These are phyloP conservation scores for Galerucella nymphaeae DNA, from an alignment of 2,888 invertebrate genomes.

Conservation along the genomic window DNA sequence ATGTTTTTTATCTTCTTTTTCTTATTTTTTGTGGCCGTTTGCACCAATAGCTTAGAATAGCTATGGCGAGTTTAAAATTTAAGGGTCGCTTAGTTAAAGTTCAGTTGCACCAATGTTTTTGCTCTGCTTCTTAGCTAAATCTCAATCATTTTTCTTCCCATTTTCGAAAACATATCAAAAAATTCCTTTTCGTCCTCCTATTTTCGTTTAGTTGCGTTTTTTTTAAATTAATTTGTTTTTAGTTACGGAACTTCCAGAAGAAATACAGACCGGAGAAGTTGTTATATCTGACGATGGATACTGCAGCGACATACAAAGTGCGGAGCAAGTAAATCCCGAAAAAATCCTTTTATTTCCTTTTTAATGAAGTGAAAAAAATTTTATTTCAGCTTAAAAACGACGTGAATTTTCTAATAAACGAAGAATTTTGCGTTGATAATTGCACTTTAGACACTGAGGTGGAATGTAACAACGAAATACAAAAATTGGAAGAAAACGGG, in stretches of 20 bases:
- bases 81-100: no score
- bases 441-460: constrained; percentile 45
- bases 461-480: constrained; percentile 45
- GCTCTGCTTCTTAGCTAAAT: no score
- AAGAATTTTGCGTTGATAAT: constrained; percentile 46
- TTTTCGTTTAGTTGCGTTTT: no score
- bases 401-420: constrained; percentile 43
- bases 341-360: background rate
- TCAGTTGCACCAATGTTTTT: no score
- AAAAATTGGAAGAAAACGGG: constrained; percentile 52
- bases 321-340: background rate
- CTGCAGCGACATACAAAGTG: constrained; percentile 64
- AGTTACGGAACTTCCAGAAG: constrained; percentile 67
- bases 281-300: constrained; percentile 57
- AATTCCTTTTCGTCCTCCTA: no score
- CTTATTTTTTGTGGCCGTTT: no score
- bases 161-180: no score
- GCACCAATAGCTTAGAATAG: no score
- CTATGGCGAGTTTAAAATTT: no score
- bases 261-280: constrained; percentile 64
- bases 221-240: constrained; percentile 36
- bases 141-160: no score
- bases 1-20: no score
- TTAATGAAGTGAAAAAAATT: background rate
- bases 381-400: constrained; percentile 53